Conservation (phyloP, 2,113 vertebrate genomes). For the Mixornis gularis region DNA sequence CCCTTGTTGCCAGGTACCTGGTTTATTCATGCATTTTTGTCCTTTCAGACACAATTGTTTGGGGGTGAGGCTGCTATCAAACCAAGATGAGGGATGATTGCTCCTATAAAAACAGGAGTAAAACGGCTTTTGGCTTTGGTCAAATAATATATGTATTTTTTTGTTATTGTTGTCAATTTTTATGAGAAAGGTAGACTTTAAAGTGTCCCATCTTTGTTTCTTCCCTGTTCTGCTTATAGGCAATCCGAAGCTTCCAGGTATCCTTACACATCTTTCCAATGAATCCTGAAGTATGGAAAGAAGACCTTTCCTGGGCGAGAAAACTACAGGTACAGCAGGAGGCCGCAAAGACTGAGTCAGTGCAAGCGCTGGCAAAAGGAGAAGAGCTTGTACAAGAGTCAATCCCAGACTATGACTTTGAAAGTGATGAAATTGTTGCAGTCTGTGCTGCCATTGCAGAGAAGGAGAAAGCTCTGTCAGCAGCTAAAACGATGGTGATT, state of each 20-base stretch:
- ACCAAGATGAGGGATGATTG: neutral
- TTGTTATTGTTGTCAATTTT: neutral
- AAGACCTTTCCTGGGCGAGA: slow-evolving; percentile 89
- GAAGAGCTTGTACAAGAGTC: slow-evolving; percentile 72
- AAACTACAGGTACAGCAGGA: slow-evolving; percentile 76
- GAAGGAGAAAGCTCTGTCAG: slow-evolving; percentile 76
- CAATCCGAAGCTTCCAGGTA: slow-evolving; percentile 89
- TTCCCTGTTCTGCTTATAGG: slow-evolving; percentile 64
- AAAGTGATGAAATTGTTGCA: slow-evolving; percentile 91
- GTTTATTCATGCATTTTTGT: neutral
- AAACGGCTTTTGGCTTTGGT: neutral
- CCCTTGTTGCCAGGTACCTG: neutral
- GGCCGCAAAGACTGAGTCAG: slow-evolving; percentile 56
- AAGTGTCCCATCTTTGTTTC: neutral
- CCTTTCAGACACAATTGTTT: neutral
- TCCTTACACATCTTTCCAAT: slow-evolving; percentile 87
- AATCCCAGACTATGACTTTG: slow-evolving; percentile 92
- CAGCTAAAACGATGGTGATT: slow-evolving; percentile 76
- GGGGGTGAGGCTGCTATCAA: neutral
- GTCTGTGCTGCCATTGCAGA: slow-evolving; percentile 91
- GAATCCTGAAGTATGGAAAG: slow-evolving; percentile 85
- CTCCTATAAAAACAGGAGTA: neutral
- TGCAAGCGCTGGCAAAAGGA: slow-evolving; percentile 61
- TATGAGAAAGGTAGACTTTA: neutral
- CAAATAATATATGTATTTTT: neutral